These are phyloP conservation scores for Montipora sp. DNA, from an alignment of 64 coral and sea anemone species.

Conservation along the genomic window DNA sequence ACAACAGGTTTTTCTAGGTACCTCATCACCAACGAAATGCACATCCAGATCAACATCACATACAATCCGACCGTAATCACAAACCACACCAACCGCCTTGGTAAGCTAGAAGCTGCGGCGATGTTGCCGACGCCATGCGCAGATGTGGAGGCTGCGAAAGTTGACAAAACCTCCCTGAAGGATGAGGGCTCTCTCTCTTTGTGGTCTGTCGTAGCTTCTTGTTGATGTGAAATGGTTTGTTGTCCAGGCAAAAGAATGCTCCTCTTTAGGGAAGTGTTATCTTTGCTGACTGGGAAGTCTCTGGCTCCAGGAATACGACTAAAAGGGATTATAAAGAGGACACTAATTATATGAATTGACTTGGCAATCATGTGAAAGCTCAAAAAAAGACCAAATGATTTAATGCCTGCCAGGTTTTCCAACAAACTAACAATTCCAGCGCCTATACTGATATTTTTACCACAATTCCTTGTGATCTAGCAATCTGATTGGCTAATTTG, in stretches of 20 bases:
- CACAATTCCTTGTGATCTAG: too few relatives aligned
- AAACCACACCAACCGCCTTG: slow-evolving; percentile 49
- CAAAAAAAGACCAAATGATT: background rate
- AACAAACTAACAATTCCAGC: too few relatives aligned
- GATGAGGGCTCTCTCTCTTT: background rate
- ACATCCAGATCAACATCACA: slow-evolving; percentile 57
- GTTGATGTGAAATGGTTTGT: background rate
- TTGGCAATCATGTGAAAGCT: too few relatives aligned
- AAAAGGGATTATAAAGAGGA: background rate
- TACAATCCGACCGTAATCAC: slow-evolving; percentile 50
- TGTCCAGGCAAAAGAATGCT: background rate
- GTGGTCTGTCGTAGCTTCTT: background rate
- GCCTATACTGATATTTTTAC: too few relatives aligned
- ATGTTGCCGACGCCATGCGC: slow-evolving; percentile 84
- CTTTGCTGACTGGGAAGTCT: background rate
- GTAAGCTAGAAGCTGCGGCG: slow-evolving; percentile 44
- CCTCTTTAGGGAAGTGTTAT: background rate
- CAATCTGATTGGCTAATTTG: too few relatives aligned
- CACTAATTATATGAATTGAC: too few relatives aligned
- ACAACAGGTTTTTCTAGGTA: slow-evolving; percentile 74
- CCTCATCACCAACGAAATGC: slow-evolving; percentile 23
- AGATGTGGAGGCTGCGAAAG: slow-evolving; percentile 70
- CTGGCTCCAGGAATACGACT: slow-evolving; percentile 15
- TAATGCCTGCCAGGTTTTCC: too few relatives aligned
- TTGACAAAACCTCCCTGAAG: background rate